Conservation (phyloP, 2,797 vertebrate species). For the Sebastes umbrosus region DNA sequence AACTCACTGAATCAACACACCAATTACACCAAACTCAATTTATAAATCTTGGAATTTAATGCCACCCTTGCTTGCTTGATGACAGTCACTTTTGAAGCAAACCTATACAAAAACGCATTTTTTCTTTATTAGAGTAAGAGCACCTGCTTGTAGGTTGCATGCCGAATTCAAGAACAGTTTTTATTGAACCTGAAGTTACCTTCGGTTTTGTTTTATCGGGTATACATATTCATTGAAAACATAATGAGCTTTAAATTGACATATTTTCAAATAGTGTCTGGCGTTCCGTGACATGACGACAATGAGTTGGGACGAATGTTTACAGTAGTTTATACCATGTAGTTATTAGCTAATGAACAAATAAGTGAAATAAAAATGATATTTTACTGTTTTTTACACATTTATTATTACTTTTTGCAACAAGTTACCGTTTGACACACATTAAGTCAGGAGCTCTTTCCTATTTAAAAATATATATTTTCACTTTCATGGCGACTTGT, state of each 20-base stretch:
- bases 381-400: too few species aligned
- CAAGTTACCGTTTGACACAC: background rate
- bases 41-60: background rate
- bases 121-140: background rate
- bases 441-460: background rate
- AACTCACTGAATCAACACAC: background rate
- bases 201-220: background rate
- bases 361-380: background rate
- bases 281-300: background rate
- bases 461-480: background rate
- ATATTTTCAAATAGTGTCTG: background rate
- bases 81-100: background rate
- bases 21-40: background rate
- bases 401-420: background rate
- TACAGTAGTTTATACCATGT: background rate
- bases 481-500: constrained; percentile 66
- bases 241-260: background rate
- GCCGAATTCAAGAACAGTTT: background rate
- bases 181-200: rapidly evolving
- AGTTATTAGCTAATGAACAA: background rate
- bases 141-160: background rate
- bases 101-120: background rate
- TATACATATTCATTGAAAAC: background rate
- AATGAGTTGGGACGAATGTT: background rate
- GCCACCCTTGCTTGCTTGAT: background rate